A percentile compares a stretch with the other conserved stretches of the same genome.
phyloP scores from a whole-genome alignment of 2,113 vertebrate genomes.

The Boleophthalmus pectinirostris region DNA sequence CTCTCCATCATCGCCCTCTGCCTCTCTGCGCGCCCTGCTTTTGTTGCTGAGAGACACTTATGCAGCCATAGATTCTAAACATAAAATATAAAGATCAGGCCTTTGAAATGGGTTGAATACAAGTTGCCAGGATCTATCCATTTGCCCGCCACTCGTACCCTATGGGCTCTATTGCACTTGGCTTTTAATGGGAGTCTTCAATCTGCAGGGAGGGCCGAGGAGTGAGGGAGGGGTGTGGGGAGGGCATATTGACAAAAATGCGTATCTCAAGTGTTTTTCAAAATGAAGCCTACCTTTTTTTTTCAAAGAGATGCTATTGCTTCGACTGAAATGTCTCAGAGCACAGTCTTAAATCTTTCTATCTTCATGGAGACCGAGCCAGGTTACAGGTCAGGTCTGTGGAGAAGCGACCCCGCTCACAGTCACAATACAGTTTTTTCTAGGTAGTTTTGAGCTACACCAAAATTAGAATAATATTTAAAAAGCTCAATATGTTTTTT shows the following conservation, averaged over 20 bases:
- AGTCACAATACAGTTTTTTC: too few species aligned
- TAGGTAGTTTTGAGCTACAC: too few species aligned
- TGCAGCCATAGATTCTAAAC: slow-evolving; percentile 31
- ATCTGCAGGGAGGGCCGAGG: slow-evolving; percentile 54
- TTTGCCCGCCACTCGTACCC: slow-evolving; percentile 26
- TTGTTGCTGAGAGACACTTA: slow-evolving; percentile 10
- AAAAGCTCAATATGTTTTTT: too few species aligned
- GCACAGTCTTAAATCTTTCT: too few species aligned
- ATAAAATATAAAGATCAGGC: slow-evolving; percentile 39
- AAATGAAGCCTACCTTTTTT: too few species aligned
- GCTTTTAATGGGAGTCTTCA: slow-evolving; percentile 49
- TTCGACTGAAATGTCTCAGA: too few species aligned
- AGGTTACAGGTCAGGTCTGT: too few species aligned
- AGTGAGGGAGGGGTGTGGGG: slow-evolving; percentile 1
- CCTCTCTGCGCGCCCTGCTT: slow-evolving; percentile 8
- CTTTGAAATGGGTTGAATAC: slow-evolving; percentile 33
- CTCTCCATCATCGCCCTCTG: slow-evolving; percentile 53
- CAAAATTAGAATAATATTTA: too few species aligned
- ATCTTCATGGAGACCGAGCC: too few species aligned
- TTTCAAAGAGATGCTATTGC: too few species aligned
- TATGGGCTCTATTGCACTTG: slow-evolving; percentile 26
- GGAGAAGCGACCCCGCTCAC: too few species aligned
- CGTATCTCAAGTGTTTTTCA: not conserved
- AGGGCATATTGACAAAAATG: not conserved
- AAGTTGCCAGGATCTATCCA: slow-evolving; percentile 50